phyloP scores from a whole-genome alignment of 1,140 invertebrate species.

The Potamilus streckersoni region DNA sequence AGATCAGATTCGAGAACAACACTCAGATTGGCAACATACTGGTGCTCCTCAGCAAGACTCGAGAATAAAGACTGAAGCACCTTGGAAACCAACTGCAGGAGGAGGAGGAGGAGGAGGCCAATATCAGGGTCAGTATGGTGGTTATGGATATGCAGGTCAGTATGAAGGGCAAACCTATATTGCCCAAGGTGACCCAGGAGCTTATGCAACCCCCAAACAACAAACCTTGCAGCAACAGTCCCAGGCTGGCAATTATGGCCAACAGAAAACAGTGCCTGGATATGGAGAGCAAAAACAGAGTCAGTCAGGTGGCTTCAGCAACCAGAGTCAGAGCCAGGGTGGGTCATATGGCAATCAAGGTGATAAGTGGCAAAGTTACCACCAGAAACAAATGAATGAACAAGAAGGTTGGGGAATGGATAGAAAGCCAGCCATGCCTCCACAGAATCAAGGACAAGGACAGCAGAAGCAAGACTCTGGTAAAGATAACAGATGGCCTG shows the following conservation, averaged over 20 bases:
- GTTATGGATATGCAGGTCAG: too few species aligned
- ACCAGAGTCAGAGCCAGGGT: background rate
- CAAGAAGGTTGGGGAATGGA: background rate
- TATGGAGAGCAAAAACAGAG: slow-evolving; percentile 14
- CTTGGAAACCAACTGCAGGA: background rate
- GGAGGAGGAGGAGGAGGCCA: slow-evolving; percentile 1
- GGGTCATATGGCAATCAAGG: background rate
- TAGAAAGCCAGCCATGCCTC: background rate
- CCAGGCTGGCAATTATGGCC: too few species aligned
- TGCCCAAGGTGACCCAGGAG: too few species aligned
- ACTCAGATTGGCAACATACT: background rate
- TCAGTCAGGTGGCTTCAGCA: slow-evolving; percentile 30
- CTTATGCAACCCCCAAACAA: too few species aligned
- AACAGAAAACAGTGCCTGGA: slow-evolving; percentile 9
- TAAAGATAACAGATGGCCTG: slow-evolving; percentile 8
- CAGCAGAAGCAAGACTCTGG: background rate
- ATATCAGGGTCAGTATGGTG: too few species aligned
- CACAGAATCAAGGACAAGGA: slow-evolving; percentile 12
- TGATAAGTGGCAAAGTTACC: background rate
- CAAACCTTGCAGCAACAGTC: too few species aligned
- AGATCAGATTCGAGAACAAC: slow-evolving; percentile 32
- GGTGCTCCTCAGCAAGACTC: too few species aligned
- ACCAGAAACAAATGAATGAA: slow-evolving; percentile 18
- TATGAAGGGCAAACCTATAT: too few species aligned
- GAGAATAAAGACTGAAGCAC: slow-evolving; percentile 5